These are phyloP conservation scores for Cirrhinus mrigala DNA, from an alignment of 2,797 vertebrate genomes.

Conservation along the genomic window DNA sequence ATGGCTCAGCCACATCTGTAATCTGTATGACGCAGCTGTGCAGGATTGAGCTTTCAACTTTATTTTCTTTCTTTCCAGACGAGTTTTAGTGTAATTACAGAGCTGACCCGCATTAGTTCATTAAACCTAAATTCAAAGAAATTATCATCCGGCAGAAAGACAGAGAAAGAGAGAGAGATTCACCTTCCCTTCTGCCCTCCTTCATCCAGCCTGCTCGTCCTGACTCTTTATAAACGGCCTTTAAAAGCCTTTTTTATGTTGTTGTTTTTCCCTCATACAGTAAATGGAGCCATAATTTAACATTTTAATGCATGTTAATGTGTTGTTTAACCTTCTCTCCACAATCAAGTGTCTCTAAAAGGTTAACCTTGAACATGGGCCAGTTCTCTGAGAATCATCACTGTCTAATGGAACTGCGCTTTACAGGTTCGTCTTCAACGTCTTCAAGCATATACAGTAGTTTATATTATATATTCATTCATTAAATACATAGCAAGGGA, in stretches of 20 bases:
- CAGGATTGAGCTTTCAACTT: not conserved
- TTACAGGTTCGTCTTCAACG: constrained; percentile 84
- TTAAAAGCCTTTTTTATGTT: constrained; percentile 87
- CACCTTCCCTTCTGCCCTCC: constrained; percentile 51
- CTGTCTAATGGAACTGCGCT: constrained; percentile 92
- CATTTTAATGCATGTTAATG: constrained; percentile 88
- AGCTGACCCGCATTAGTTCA: constrained; percentile 72
- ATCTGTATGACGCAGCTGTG: constrained; percentile 52
- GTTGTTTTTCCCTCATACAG: constrained; percentile 84
- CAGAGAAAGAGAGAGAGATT: not conserved
- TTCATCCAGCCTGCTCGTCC: constrained; percentile 67
- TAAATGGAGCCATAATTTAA: constrained; percentile 86
- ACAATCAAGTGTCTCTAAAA: constrained; percentile 84
- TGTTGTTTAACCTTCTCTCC: constrained; percentile 85
- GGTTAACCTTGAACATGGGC: constrained; percentile 90
- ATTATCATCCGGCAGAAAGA: constrained; percentile 60
- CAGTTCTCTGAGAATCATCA: constrained; percentile 88
- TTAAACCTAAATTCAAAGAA: constrained; percentile 70
- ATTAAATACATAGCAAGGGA: constrained; percentile 71
- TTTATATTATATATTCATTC: too few species aligned
- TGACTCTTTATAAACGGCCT: constrained; percentile 76
- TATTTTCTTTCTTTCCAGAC: not conserved
- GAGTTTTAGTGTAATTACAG: constrained; percentile 52
- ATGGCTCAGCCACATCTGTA: not conserved
- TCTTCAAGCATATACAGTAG: constrained; percentile 51